Conservation (phyloP, 2,797 vertebrate species). For the Centropyge bicolor region DNA sequence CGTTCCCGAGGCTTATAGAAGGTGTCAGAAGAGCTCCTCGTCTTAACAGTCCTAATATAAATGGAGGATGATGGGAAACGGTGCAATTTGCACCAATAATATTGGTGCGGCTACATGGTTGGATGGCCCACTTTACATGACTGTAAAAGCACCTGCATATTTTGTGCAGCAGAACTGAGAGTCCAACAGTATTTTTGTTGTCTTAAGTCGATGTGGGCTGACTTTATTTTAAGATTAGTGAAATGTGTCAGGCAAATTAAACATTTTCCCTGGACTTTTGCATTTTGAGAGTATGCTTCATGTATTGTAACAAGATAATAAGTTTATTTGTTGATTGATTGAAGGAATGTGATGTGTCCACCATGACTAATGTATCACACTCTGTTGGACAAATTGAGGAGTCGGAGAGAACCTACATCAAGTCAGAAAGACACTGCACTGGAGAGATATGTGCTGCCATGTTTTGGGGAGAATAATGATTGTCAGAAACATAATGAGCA, state of each 20-base stretch:
- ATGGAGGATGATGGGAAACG: conserved; percentile 47
- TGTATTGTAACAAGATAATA: not conserved
- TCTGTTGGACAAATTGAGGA: not conserved
- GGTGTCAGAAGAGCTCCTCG: conserved; percentile 41
- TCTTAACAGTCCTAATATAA: conserved; percentile 37
- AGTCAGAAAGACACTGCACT: not conserved
- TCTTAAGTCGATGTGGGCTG: not conserved
- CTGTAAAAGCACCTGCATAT: conserved; percentile 12
- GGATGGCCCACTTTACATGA: conserved; percentile 1
- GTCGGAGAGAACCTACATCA: not conserved
- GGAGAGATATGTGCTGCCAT: not conserved
- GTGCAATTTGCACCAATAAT: conserved; percentile 27
- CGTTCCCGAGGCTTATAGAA: conserved; percentile 57
- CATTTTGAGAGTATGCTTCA: not conserved
- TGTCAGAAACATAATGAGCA: not conserved
- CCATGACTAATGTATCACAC: not conserved
- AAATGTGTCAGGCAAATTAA: not conserved
- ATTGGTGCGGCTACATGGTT: conserved; percentile 20
- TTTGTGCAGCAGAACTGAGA: not conserved
- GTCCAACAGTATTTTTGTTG: not conserved
- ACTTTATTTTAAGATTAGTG: not conserved
- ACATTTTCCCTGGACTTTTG: not conserved
- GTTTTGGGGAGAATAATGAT: conserved; percentile 2
- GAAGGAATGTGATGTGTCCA: no score
- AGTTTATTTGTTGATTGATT: not conserved